Conservation (phyloP, 2,888 invertebrate species). For the Cyaniris semiargus region DNA sequence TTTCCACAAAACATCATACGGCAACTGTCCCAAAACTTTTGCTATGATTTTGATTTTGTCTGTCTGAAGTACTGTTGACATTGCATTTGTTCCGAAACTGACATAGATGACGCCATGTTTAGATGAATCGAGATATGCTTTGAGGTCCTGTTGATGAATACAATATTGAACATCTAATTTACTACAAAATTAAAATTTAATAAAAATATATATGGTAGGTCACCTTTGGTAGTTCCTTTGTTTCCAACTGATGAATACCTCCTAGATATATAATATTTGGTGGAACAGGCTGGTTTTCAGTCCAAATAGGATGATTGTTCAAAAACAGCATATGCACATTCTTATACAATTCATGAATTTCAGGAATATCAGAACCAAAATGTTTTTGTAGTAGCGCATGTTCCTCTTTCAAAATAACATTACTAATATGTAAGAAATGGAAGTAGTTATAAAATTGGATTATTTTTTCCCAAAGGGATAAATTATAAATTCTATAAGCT, state of each 20-base stretch:
- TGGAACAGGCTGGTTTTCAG: constrained; percentile 33
- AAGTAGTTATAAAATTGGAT: constrained; percentile 14
- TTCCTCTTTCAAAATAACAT: constrained; percentile 16
- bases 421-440: neutral
- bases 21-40: constrained; percentile 13
- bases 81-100: constrained; percentile 54
- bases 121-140: constrained; percentile 50
- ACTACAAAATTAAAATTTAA: neutral
- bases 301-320: constrained; percentile 20
- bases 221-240: constrained; percentile 23
- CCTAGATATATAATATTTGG: constrained; percentile 14
- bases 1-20: constrained; percentile 56
- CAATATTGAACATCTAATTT: neutral
- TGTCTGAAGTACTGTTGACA: neutral
- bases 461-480: constrained; percentile 21
- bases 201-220: neutral
- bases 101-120: constrained; percentile 54
- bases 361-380: constrained; percentile 16
- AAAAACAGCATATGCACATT: constrained; percentile 29
- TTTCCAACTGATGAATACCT: constrained; percentile 26
- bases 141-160: constrained; percentile 45
- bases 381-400: neutral
- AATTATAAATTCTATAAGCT: neutral
- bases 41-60: constrained; percentile 20
- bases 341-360: constrained; percentile 15